A percentile compares a stretch with the other conserved stretches of the same genome.
These are phyloP conservation scores for Holcopasites calliopsidis DNA, from an alignment of 1,140 invertebrate species.

Conservation along the genomic window DNA sequence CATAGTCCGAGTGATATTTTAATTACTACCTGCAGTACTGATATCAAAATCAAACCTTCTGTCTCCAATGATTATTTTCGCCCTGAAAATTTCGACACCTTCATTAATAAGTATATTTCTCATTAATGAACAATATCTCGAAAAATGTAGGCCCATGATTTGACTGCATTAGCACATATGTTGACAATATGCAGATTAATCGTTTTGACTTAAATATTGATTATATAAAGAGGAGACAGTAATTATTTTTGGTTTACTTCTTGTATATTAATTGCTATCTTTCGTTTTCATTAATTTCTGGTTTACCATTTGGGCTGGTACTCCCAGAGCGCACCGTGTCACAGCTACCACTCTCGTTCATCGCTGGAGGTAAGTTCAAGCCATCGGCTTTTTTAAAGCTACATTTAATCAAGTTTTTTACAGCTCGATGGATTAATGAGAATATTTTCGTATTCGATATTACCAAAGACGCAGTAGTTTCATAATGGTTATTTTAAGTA, in stretches of 20 bases:
- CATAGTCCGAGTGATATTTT: too few relatives aligned
- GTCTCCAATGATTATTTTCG: too few relatives aligned
- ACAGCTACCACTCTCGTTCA: slow-evolving; percentile 47
- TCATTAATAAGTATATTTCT: not conserved
- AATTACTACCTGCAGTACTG: too few relatives aligned
- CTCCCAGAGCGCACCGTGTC: slow-evolving; percentile 62
- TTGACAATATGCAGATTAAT: not conserved
- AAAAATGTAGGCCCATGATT: not conserved
- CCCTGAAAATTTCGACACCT: too few relatives aligned
- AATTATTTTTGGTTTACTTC: slow-evolving; percentile 63
- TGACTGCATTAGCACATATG: not conserved
- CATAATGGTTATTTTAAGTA: not conserved
- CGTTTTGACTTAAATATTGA: slow-evolving; percentile 15
- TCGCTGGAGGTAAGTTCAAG: slow-evolving; percentile 71
- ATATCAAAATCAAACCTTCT: too few relatives aligned
- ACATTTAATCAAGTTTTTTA: not conserved
- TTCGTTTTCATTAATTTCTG: slow-evolving; percentile 80
- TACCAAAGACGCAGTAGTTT: not conserved
- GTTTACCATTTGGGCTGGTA: slow-evolving; percentile 76
- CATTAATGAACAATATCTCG: not conserved
- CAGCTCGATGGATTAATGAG: too few relatives aligned
- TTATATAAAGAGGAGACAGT: slow-evolving; percentile 38
- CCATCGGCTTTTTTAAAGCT: slow-evolving; percentile 10
- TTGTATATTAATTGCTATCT: slow-evolving; percentile 76
- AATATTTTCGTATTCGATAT: not conserved